Conservation (phyloP, 2,797 vertebrate genomes). For the Phrynocephalus vlangalii region DNA sequence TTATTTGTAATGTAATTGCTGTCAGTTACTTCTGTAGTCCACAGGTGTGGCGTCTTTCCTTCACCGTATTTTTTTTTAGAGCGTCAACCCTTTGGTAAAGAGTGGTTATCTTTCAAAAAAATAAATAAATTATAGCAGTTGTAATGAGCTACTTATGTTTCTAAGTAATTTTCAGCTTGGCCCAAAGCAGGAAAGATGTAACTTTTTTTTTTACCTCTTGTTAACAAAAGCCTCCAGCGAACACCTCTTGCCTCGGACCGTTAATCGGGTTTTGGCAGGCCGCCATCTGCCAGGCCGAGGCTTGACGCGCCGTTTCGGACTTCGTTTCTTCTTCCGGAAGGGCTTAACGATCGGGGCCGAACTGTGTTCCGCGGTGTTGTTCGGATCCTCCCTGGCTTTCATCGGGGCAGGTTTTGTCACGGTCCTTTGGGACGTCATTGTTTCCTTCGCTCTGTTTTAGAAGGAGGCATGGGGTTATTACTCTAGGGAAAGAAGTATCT, state of each 20-base stretch:
- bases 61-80: no score
- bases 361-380: not conserved
- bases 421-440: fast-evolving
- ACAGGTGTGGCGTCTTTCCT: no score
- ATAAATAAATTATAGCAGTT: no score
- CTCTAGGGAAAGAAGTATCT: no score
- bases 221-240: not conserved
- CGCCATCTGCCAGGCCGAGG: not conserved
- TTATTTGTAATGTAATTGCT: no score
- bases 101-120: no score
- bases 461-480: not conserved
- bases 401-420: not conserved
- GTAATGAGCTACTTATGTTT: no score
- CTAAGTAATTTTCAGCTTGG: no score
- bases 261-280: not conserved
- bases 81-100: no score
- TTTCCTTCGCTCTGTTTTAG: not conserved
- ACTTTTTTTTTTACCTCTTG: not conserved
- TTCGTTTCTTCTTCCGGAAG: not conserved
- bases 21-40: no score
- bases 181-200: not conserved
- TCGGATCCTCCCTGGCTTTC: not conserved
- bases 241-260: not conserved
- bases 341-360: not conserved
- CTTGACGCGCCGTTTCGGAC: not conserved